Evolutionary conservation across 2,888 invertebrate species (phyloP), one percentile per base, ranked within the genome.

Genomic region (Penaeus monodon): DNA sequence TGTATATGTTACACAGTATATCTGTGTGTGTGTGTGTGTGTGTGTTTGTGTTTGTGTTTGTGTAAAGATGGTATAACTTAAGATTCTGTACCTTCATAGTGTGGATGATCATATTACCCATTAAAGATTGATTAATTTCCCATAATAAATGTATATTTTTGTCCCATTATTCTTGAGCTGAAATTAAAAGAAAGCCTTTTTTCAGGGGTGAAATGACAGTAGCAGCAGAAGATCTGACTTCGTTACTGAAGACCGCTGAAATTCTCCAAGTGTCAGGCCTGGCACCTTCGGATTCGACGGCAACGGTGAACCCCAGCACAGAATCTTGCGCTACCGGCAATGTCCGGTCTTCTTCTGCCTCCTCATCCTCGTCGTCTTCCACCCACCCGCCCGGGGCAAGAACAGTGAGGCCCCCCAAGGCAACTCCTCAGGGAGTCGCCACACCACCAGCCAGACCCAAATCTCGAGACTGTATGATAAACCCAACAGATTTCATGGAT

Each of bases 171-270:
- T 44, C 44, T 44, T 0, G 44, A 44, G n/a, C 33, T 68, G 24
- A 20, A 76, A 33, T 29, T 82, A n/a, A 29, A 65, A 10, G 17
- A 22, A 24, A 44, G 20, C 27, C 57, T 49, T 49, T 29, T 20
- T 74, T n/a, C 73, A 90, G 90, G 44, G 90, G 90, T 33, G 90
- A 90, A 79, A 90, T 90, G 88, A 90, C 90, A 27, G 90, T 90
- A 27, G 88, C 90, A 33, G 90, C 90, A 22, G 88, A 87, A 70
- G 90, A 90, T 68, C 83, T 90, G 49, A 86, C 90, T 10, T 88
- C 88, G n/a, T 84, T 90, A n/a, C 74, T 90, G 29, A 90, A 90
- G 77, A 90, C 90, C n/a, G 90, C 90, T 10, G 88, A 90, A 80
- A 85, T 90, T 27, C 88, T 90, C 6, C 90, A 88, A 44, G 88